These are phyloP conservation scores for Listronotus bonariensis DNA, from an alignment of 1,140 invertebrate genomes.

Conservation along the genomic window DNA sequence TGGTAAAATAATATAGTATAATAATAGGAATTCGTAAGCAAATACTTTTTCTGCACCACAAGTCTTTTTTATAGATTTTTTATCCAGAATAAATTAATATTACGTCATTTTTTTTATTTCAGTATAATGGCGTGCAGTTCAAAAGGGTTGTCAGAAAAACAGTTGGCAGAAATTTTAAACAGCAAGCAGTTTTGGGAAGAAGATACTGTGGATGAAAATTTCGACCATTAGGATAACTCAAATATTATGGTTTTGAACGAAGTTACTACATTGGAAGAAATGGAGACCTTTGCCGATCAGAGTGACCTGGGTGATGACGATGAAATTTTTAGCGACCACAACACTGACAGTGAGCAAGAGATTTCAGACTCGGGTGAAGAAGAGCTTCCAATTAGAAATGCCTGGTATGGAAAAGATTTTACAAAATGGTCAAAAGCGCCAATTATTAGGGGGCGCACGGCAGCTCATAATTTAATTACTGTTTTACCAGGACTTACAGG, in stretches of 20 bases:
- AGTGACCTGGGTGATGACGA: not conserved
- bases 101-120: not conserved
- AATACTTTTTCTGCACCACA: no score
- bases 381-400: no score
- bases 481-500: not conserved
- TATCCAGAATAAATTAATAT: no score
- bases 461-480: constrained; percentile 1
- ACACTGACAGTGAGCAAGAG: not conserved
- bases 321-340: not conserved
- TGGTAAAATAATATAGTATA: no score
- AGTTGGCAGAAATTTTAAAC: constrained; percentile 5
- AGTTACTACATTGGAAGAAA: constrained; percentile 6
- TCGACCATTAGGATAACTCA: not conserved
- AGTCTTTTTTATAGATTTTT: no score
- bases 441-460: not conserved
- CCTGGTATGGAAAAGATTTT: no score
- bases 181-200: not conserved
- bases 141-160: not conserved
- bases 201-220: constrained; percentile 1
- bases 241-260: not conserved
- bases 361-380: not conserved
- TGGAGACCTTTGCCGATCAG: not conserved
- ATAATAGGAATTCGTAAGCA: no score
- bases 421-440: not conserved
- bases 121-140: constrained; percentile 10